These are phyloP conservation scores for Papilio aristodemus DNA, from an alignment of 1,140 invertebrate species.

Conservation along the genomic window DNA sequence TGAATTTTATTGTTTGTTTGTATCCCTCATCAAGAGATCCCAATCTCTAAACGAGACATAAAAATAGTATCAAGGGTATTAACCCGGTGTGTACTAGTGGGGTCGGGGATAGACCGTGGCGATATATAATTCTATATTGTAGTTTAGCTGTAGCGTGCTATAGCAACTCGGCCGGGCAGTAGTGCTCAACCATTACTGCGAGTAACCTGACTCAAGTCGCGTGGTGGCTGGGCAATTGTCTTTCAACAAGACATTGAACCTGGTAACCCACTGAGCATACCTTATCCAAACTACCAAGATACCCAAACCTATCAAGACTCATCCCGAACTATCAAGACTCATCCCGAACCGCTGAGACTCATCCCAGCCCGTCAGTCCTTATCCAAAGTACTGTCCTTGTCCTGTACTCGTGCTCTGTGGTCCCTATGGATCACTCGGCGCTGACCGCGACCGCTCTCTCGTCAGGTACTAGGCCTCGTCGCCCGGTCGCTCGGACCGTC, in stretches of 20 bases:
- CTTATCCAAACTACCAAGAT: not conserved
- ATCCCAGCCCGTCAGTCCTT: too few relatives aligned
- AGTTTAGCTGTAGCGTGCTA: conserved; percentile 36
- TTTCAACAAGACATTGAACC: conserved; percentile 77
- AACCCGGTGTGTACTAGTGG: conserved; percentile 68
- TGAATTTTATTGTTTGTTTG: conserved; percentile 38
- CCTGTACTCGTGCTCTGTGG: conserved; percentile 47
- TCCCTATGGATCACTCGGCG: conserved; percentile 44
- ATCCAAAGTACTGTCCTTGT: conserved; percentile 9
- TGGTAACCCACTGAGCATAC: conserved; percentile 56
- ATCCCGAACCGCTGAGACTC: not conserved
- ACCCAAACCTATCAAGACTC: not conserved
- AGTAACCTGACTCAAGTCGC: conserved; percentile 60
- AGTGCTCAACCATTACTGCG: conserved; percentile 72
- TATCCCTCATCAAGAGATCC: conserved; percentile 68
- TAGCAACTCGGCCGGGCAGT: conserved; percentile 50
- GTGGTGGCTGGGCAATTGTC: conserved; percentile 73
- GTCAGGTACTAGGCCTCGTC: conserved; percentile 76
- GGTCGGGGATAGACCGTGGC: conserved; percentile 64
- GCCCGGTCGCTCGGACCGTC: conserved; percentile 72
- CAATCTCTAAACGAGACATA: conserved; percentile 55
- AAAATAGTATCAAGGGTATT: conserved; percentile 70
- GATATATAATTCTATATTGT: conserved; percentile 35
- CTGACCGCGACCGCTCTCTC: conserved; percentile 59
- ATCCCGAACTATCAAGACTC: not conserved